Evolutionary conservation across 2,888 invertebrate species (phyloP).

Genomic region (Fragum whitleyi): DNA sequence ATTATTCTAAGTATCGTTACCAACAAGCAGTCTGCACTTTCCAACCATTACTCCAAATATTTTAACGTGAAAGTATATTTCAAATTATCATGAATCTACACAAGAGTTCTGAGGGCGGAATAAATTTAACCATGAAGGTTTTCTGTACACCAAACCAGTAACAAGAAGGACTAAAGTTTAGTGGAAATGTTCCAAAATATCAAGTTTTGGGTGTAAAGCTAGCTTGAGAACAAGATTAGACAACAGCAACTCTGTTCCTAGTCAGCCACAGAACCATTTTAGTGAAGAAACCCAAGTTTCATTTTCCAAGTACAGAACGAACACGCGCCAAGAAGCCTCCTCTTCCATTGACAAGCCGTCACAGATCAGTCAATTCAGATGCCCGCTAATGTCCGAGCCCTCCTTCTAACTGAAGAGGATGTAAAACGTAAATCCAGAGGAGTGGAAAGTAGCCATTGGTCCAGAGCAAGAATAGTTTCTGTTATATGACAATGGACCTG

Average conservation of each 20-base stretch:
- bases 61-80: too few relatives aligned
- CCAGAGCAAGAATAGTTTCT: background rate
- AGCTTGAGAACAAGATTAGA: background rate
- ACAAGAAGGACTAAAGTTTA: background rate
- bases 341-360: background rate
- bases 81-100: background rate
- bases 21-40: too few relatives aligned
- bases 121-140: background rate
- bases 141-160: background rate
- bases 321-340: background rate
- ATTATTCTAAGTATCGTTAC: too few relatives aligned
- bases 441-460: background rate
- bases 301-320: background rate
- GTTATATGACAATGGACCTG: conserved; percentile 1
- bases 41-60: too few relatives aligned
- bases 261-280: background rate
- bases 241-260: background rate
- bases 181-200: background rate
- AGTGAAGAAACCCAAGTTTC: background rate
- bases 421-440: background rate
- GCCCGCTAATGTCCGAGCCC: background rate
- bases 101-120: background rate
- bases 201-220: background rate
- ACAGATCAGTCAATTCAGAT: background rate
- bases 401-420: background rate